Percentiles rank a stretch among this genome's conserved stretches.
These are phyloP conservation scores for Nasonia oneida DNA, from an alignment of 2,888 invertebrate species.

Conservation along the genomic window DNA sequence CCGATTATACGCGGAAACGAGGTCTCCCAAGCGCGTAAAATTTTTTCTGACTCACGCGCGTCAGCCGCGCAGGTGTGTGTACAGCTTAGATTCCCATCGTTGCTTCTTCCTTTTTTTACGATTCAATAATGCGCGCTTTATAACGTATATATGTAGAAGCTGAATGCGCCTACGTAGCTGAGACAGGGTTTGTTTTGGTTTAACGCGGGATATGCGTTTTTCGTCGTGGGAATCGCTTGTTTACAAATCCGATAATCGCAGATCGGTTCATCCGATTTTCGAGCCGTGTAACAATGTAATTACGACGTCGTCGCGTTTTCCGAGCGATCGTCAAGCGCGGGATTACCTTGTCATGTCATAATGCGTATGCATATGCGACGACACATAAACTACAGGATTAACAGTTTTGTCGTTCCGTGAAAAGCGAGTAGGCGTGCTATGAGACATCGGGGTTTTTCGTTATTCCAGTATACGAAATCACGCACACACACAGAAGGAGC, in stretches of 20 bases:
- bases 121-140: neutral
- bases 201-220: neutral
- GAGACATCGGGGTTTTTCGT: neutral
- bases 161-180: neutral
- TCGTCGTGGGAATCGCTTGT: neutral
- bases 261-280: neutral
- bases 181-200: neutral
- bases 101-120: neutral
- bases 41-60: neutral
- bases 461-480: neutral
- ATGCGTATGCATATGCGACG: neutral
- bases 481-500: neutral
- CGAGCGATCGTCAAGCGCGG: too few species aligned
- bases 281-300: too few species aligned
- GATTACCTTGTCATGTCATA: constrained; percentile 6
- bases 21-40: neutral
- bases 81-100: neutral
- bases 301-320: too few species aligned
- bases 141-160: neutral
- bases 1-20: neutral
- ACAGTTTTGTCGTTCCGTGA: neutral
- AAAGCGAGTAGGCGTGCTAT: neutral
- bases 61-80: neutral
- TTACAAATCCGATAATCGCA: too few species aligned
- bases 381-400: neutral